Base-by-base conservation (phyloP, 2,113 vertebrate species). In the Willisornis vidua region DNA sequence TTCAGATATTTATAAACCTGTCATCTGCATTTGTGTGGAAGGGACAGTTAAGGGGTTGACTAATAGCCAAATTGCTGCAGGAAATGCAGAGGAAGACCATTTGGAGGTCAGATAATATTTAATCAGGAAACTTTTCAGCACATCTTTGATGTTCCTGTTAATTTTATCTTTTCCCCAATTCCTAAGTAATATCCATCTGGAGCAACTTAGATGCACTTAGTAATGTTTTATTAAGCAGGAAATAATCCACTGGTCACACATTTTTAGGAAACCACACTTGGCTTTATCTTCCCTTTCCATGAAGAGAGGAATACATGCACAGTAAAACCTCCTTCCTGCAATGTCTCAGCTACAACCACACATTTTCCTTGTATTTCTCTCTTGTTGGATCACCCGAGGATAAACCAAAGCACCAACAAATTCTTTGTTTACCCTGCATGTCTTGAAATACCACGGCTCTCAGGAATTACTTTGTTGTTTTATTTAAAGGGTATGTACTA, bases 401-500 rank as follows among this genome's bases (percentile, higher is more conserved):
- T 90, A 83, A 93, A 87, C 67, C 77, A 67, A 74, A 85, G 57
- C 79, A 82, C 89, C 93, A 95, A 87, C 92, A 90, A 94, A 75
- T 89, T 74, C 67, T 76, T 48, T 94, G 76, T 97, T 97, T 97
- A 90, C 79, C 76, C 54, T 95, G 87, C 59, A 94, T 94, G 63
- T 87, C 87, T 93, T 78, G 94, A 97, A 97, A 97, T 97, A 97
- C 83, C 85, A 92, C 0, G 92, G 72, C 93, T 95, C 95, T 71
- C 62, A 96, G 94, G 94, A 97, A 94, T 94, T 81, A 74, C 89
- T 95, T 93, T 90, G 91, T 94, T 96, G 91, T 95, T 93, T 92
- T 87, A 96, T 94, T 94, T 94, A 95, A 96, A 94, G 92, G 92
- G 62, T 96, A 96, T 15, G 93, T 58, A 55, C 54, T 74, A 49